phyloP scores from a whole-genome alignment of 2,888 invertebrate genomes.

The Operophtera brumata region DNA sequence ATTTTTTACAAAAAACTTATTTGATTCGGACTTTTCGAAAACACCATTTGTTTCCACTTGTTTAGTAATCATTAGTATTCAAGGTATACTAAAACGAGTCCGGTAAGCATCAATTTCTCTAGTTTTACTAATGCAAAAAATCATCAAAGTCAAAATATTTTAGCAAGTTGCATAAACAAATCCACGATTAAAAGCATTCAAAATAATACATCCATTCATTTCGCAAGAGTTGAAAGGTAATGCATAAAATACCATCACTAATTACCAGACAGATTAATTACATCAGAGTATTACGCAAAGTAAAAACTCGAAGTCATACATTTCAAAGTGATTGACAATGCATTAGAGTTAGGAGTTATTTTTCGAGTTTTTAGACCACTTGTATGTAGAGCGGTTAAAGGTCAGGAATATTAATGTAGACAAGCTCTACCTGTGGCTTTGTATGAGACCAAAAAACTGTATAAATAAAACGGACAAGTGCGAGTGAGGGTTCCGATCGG shows the following conservation, averaged over 20 bases:
- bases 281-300: conserved; percentile 34
- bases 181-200: background rate
- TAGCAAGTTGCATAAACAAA: background rate
- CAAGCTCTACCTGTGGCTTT: background rate
- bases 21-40: too few species aligned
- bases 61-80: too few species aligned
- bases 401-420: conserved; percentile 8
- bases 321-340: conserved; percentile 60
- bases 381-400: conserved; percentile 33
- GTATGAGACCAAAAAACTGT: too few species aligned
- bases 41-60: too few species aligned
- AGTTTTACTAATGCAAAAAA: too few species aligned
- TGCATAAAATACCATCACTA: conserved; percentile 27
- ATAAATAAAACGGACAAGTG: too few species aligned
- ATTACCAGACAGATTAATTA: conserved; percentile 31
- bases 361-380: conserved; percentile 37
- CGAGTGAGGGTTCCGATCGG: too few species aligned
- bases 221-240: conserved; percentile 23
- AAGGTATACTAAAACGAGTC: too few species aligned
- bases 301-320: conserved; percentile 33
- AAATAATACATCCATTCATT: conserved; percentile 8
- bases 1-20: too few species aligned
- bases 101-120: too few species aligned
- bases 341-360: conserved; percentile 46
- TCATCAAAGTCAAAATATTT: background rate